Base-by-base conservation (phyloP, 37 sponge, comb jelly and placozoan species). In the Ianthella basta region DNA sequence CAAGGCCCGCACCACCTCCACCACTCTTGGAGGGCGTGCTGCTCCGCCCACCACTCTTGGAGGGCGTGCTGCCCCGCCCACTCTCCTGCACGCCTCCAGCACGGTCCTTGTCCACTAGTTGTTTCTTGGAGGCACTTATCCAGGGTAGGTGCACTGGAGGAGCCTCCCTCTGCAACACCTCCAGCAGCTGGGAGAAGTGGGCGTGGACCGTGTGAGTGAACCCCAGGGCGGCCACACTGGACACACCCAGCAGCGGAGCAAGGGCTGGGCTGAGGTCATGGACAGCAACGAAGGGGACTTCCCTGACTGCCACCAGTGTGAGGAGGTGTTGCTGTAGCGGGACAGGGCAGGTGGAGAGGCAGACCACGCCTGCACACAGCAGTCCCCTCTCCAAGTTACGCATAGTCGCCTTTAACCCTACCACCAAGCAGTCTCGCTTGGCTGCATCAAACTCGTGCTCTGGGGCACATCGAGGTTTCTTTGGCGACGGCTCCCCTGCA, bases 141-240 rank as follows among this genome's bases (percentile, higher is more conserved):
- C 91, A 91, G 2, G 91, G 91, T 21, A 87, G 19, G 23, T 38
- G 16, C 15, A 83, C 34, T 0, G 83, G 59, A 33, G 72, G 87
- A 10, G 84, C 68, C 4, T 67, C 40, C 15, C 55, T 78, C 0
- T 37, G 0, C 14, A 91, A 78, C 0, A 35, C 6, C 18, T 27
- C 14, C 21, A 40, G 35, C 84, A 91, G 64, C 30, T 59, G 44
- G 16, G 81, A 12, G 30, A 87, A 91, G 55, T 84, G 65, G 41
- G 84, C 50, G 6, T 4, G 20, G 25, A 67, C 82, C 10, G 30
- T 20, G 38, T 86, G 88, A 73, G 88, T 90, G 56, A 94, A 78
- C 24, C 94, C 94, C 15, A 94, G 67, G 27, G 91, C 88, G 33
- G 83, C 66, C 15, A 85, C 88, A n/a, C 81, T 86, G 39, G 85